phyloP scores from a whole-genome alignment of 2,888 invertebrate species.

The Amblyteles armatorius region DNA sequence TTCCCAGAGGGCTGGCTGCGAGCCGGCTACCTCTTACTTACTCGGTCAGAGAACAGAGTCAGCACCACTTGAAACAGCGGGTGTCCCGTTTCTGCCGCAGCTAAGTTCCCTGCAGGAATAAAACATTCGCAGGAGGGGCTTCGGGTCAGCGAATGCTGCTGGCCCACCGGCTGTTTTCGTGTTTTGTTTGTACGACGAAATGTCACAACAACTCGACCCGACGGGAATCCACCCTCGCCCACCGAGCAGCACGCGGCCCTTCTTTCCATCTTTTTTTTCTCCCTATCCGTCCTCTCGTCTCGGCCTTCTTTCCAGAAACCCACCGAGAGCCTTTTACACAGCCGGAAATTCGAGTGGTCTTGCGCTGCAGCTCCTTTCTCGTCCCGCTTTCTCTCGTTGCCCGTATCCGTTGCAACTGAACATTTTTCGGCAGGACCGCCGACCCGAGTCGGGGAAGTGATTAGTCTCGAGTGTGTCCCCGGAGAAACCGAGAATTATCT shows the following conservation, averaged over 20 bases:
- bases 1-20: slow-evolving; percentile 12
- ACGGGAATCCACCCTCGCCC: slow-evolving; percentile 65
- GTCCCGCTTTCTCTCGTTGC: slow-evolving; percentile 8
- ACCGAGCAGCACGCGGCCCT: slow-evolving; percentile 63
- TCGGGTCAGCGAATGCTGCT: background rate
- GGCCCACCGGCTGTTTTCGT: slow-evolving; percentile 57
- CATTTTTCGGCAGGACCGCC: slow-evolving; percentile 7
- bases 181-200: slow-evolving; percentile 79
- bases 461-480: slow-evolving; percentile 63
- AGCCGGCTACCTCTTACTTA: slow-evolving; percentile 9
- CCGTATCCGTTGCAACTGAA: slow-evolving; percentile 21
- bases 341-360: slow-evolving; percentile 62
- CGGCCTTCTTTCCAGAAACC: slow-evolving; percentile 28
- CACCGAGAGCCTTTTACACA: slow-evolving; percentile 25
- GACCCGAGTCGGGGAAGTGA: slow-evolving; percentile 54
- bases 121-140: slow-evolving; percentile 5
- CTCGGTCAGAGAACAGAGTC: background rate
- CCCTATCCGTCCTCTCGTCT: slow-evolving; percentile 21
- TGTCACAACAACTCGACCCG: slow-evolving; percentile 81
- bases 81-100: slow-evolving; percentile 17
- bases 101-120: slow-evolving; percentile 11
- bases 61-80: slow-evolving; percentile 42
- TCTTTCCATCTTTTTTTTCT: slow-evolving; percentile 44
- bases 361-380: background rate
- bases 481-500: slow-evolving; percentile 43